Base-by-base conservation (phyloP, 1,140 invertebrate genomes). In the Camponotus vicinus region DNA sequence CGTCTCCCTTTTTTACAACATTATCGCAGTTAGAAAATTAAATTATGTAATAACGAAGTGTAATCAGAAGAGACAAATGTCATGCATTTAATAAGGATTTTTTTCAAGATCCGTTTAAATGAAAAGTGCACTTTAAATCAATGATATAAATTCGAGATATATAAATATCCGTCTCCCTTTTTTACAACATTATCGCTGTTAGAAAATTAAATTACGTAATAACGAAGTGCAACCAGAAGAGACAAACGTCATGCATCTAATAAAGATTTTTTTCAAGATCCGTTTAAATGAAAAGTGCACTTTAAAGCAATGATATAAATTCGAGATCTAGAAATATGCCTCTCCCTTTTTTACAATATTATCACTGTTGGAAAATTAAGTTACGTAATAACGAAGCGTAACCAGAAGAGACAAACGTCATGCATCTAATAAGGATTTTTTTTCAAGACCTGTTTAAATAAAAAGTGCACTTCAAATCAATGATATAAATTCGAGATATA, bases 51-150 rank as follows among this genome's bases (percentile, higher is more conserved):
- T n/a, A 45, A 32, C n/a, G 34, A 71, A 34, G 11, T 27, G 8
- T n/a, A 9, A 71, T 8, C 37, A 42, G 57, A 8, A 67, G 34
- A 79, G 7, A 52, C 27, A 27, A 57, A 57, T 3, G 13, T 69
- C 3, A 15, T 21, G 27, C 21, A 2, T n/a, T 9, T 21, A 21
- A 67, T 1, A 13, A 34, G 8, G 7, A 57, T 34, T 64, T 78
- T 45, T 67, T 40, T 69, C n/a, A 11, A n/a, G 34, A 79, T 67
- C 32, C 42, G 34, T n/a, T 45, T 59, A 40, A 42, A 57, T 57
- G 27, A 49, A 61, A 40, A 52, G n/a, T n/a, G 27, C 8, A 0
- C 63, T 61, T 42, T 3, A 27, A 37, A 57, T 1, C 49, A 9
- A 21, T 27, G 55, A 27, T 76, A 27, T 59, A 61, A 52, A 18